Conservation (phyloP, 2,888 invertebrate genomes). For the Apoda limacodes region DNA sequence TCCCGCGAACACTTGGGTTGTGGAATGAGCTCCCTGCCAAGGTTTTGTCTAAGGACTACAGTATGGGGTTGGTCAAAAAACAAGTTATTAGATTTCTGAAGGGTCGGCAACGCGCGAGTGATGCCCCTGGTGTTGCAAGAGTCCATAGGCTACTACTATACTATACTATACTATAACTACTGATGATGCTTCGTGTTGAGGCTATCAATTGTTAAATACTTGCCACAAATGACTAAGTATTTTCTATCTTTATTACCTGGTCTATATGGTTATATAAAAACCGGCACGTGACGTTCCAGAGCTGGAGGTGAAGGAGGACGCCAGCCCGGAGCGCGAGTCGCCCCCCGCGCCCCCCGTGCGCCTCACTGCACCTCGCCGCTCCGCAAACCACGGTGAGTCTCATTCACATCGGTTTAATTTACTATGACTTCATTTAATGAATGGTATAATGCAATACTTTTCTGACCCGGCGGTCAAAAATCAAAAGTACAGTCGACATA, state of each 20-base stretch:
- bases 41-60: no score
- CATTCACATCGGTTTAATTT: background rate
- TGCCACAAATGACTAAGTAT: background rate
- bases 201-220: background rate
- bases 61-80: no score
- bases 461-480: conserved; percentile 2
- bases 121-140: no score
- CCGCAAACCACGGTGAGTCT: no score
- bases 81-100: no score
- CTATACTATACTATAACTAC: background rate
- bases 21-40: no score
- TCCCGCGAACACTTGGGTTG: no score
- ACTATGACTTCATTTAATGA: background rate
- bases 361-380: conserved; percentile 2
- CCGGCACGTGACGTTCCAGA: conserved; percentile 19
- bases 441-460: background rate
- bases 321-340: conserved; percentile 26
- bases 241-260: background rate
- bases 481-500: no score
- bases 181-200: background rate
- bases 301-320: conserved; percentile 30
- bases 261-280: background rate
- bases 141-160: background rate
- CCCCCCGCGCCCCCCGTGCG: background rate
- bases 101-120: no score